Percentiles rank a stretch among this genome's conserved stretches.
Conservation (phyloP, 2,113 vertebrate genomes). For the Ochotona curzoniae region DNA sequence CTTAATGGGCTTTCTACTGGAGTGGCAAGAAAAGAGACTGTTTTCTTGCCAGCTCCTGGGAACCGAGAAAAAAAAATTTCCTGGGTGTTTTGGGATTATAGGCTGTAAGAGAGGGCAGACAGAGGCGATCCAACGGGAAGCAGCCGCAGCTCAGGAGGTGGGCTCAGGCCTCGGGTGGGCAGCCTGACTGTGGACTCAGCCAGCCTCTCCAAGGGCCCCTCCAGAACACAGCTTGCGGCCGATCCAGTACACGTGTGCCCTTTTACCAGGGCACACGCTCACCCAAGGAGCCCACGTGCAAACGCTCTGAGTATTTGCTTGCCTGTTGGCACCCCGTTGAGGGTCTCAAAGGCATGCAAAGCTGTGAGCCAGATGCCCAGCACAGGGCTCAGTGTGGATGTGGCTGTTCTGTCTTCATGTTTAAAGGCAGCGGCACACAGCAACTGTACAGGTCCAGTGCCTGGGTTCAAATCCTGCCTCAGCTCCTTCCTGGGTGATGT, state of each 20-base stretch:
- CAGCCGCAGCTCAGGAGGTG: background rate
- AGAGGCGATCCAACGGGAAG: background rate
- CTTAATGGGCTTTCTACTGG: conserved; percentile 16
- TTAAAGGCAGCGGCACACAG: too few species aligned
- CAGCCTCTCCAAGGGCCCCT: too few species aligned
- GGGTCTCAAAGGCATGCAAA: background rate
- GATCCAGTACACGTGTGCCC: background rate
- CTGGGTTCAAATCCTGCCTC: background rate
- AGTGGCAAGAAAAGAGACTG: conserved; percentile 26
- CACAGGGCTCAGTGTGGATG: background rate
- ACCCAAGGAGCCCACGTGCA: background rate
- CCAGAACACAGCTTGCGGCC: too few species aligned
- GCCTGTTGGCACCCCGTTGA: too few species aligned
- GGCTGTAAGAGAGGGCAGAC: background rate
- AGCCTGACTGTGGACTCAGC: background rate
- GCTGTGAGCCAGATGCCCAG: too few species aligned
- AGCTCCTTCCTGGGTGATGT: background rate
- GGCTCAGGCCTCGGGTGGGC: background rate
- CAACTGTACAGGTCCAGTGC: background rate
- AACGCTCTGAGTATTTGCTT: background rate
- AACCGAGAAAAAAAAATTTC: conserved; percentile 43
- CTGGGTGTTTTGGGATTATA: conserved; percentile 35
- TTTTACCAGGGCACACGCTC: fast-evolving
- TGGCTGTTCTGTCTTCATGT: background rate
- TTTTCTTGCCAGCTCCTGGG: background rate